Percentiles rank a stretch among this genome's conserved stretches.
Conservation (phyloP, 2,888 invertebrate genomes). For the Spodoptera picta region DNA sequence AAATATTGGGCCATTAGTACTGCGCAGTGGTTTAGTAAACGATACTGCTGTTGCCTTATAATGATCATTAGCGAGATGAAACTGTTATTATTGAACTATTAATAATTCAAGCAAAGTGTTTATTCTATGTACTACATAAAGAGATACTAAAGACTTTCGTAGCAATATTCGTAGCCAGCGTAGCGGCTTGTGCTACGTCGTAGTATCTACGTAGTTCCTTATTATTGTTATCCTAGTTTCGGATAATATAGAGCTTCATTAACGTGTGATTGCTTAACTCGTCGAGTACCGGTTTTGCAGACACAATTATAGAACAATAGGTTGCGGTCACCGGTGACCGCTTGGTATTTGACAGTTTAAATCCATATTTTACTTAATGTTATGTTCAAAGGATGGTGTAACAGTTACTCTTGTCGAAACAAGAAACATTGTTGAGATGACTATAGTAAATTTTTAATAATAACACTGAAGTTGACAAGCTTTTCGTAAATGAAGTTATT, state of each 20-base stretch:
- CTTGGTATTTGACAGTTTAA: too few species aligned
- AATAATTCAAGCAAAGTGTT: not conserved
- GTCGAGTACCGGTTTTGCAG: too few species aligned
- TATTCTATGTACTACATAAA: not conserved
- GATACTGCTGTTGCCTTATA: conserved; percentile 30
- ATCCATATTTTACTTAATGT: conserved; percentile 11
- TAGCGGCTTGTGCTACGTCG: conserved; percentile 21
- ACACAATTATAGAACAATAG: too few species aligned
- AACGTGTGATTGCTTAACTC: conserved; percentile 16
- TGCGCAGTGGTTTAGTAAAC: conserved; percentile 36
- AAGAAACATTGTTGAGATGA: too few species aligned
- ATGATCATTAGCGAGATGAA: conserved; percentile 29
- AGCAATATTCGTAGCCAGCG: conserved; percentile 7
- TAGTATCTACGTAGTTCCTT: conserved; percentile 19
- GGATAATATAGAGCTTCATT: conserved; percentile 12
- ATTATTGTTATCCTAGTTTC: conserved; percentile 7
- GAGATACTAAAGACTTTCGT: not conserved
- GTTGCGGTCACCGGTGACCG: too few species aligned
- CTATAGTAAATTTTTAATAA: too few species aligned
- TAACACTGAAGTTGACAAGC: conserved; percentile 2
- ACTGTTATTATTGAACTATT: conserved; percentile 12
- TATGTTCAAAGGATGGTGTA: too few species aligned
- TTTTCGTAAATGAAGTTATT: too few species aligned
- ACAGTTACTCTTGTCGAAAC: too few species aligned
- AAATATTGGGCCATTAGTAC: conserved; percentile 73